phyloP scores from a whole-genome alignment of 2,888 invertebrate genomes.

The Melinopterus prodromus region DNA sequence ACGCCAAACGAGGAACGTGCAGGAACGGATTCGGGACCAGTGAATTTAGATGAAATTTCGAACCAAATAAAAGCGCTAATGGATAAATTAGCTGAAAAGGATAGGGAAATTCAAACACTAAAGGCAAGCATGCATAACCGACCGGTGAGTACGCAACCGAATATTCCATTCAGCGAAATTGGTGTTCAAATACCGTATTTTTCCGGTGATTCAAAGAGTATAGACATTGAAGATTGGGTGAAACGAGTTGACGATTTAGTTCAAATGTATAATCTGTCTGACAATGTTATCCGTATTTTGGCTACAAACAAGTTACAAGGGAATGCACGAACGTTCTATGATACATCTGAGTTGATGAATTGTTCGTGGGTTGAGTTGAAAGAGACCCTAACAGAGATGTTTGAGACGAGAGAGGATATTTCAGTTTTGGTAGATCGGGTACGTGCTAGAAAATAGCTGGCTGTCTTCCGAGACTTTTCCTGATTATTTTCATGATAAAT shows the following conservation, averaged over 20 bases:
- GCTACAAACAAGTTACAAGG: slow-evolving; percentile 4
- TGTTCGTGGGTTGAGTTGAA: background rate
- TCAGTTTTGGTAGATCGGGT: slow-evolving; percentile 6
- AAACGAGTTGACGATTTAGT: background rate
- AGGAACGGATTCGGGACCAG: too few species aligned
- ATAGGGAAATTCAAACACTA: background rate
- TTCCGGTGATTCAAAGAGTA: slow-evolving; percentile 8
- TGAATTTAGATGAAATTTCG: background rate
- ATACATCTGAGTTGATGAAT: background rate
- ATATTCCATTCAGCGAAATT: slow-evolving; percentile 7
- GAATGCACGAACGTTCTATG: background rate
- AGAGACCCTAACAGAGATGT: background rate
- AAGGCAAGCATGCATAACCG: background rate
- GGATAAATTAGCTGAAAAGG: background rate
- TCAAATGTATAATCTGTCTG: background rate
- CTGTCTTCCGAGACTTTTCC: background rate
- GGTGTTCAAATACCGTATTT: background rate
- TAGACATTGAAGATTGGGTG: slow-evolving; percentile 5
- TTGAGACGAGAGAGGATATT: slow-evolving; percentile 6
- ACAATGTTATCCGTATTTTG: background rate
- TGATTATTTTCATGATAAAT: slow-evolving; percentile 17
- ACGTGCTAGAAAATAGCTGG: slow-evolving; percentile 15
- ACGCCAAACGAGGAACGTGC: too few species aligned
- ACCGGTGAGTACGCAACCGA: background rate
- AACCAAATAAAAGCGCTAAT: background rate